Conservation (phyloP, 2,797 vertebrate genomes). For the Spinus pinus region DNA sequence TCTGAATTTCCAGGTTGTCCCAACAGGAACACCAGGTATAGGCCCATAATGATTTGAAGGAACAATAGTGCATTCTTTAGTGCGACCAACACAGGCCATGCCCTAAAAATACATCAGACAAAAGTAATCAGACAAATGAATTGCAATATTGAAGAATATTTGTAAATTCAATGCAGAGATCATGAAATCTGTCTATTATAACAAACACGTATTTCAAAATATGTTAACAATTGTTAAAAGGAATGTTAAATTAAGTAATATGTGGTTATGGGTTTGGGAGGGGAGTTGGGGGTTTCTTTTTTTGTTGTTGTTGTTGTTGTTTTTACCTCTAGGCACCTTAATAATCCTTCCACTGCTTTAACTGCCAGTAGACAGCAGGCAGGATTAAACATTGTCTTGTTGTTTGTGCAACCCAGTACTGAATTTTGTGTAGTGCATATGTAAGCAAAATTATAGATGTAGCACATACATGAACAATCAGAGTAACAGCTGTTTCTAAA, state of each 20-base stretch:
- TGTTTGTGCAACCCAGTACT: slow-evolving; percentile 14
- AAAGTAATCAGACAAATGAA: not conserved
- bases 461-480: slow-evolving; percentile 18
- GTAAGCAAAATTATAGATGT: not conserved
- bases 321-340: not conserved
- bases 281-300: not conserved
- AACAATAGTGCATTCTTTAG: slow-evolving; percentile 97
- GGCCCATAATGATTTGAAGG: slow-evolving; percentile 97
- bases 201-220: not conserved
- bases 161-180: not conserved
- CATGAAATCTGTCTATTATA: not conserved
- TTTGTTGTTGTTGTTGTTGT: not conserved
- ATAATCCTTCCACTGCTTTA: not conserved
- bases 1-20: slow-evolving; percentile 97
- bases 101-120: slow-evolving; percentile 77
- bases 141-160: not conserved
- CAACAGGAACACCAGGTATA: slow-evolving; percentile 93
- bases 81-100: slow-evolving; percentile 98
- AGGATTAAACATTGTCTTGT: not conserved
- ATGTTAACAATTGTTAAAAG: not conserved
- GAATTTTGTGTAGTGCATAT: slow-evolving; percentile 7
- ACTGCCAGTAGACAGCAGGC: not conserved
- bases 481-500: slow-evolving; percentile 40
- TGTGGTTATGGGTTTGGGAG: not conserved
- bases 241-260: not conserved